Evolutionary conservation across 1,140 invertebrate genomes (phyloP).

Genomic region (Lepidurus arcticus): DNA sequence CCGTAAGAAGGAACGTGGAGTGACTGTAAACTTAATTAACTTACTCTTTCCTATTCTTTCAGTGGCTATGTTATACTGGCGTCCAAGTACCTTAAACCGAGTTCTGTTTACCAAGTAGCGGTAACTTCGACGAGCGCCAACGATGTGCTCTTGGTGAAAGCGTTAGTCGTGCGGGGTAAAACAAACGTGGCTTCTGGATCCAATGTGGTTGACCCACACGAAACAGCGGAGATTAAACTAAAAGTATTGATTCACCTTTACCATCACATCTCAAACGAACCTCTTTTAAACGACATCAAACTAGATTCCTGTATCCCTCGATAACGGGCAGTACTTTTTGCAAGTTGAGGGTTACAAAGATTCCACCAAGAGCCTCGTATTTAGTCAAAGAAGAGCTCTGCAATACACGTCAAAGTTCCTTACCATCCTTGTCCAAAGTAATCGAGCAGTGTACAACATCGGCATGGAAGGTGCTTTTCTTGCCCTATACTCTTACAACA

Average conservation of each 20-base stretch:
- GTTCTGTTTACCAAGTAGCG: neutral
- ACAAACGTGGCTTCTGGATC: neutral
- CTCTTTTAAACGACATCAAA: neutral
- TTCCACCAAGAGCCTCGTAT: conserved; percentile 36
- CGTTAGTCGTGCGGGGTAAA: neutral
- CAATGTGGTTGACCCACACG: neutral
- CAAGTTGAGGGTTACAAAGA: neutral
- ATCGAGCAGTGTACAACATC: conserved; percentile 46
- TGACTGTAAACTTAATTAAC: neutral
- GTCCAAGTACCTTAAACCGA: neutral
- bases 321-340: neutral
- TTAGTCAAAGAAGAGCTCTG: conserved; percentile 43
- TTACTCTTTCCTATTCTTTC: neutral
- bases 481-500: neutral
- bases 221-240: neutral
- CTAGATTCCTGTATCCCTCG: neutral
- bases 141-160: neutral
- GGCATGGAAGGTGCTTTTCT: conserved; percentile 43
- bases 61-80: neutral
- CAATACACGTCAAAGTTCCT: conserved; percentile 46
- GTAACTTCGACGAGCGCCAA: neutral
- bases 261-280: neutral
- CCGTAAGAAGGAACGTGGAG: too few relatives aligned
- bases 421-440: conserved; percentile 49
- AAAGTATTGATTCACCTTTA: neutral